Evolutionary conservation across 2,797 vertebrate genomes (phyloP), one percentile per base, ranked within the genome.

Genomic region (Falco peregrinus): DNA sequence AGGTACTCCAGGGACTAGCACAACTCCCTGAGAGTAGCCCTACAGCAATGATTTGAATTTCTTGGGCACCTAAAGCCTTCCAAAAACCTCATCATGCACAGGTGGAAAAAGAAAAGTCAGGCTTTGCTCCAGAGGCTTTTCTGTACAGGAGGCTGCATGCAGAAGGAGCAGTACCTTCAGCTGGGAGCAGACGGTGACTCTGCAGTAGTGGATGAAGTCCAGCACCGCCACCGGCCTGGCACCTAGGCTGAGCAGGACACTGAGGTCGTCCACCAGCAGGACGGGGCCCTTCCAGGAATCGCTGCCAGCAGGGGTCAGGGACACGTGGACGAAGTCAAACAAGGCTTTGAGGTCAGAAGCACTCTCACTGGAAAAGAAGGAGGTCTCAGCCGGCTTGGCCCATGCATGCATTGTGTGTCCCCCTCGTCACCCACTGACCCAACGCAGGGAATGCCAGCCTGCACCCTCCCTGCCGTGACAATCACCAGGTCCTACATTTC

Each of bases 171-270:
- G 54, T 96, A 98, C 99, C 99, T 99, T 97, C 16, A 98, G 93
- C 95, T 98, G 97, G 24, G 95, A 97, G 98, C 99, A 99, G 93
- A 99, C 95, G 0, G 82, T 37, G 11, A 97, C 98, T 39, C 98
- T 96, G 98, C 99, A 99, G 97, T 99, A 99, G 93, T 99, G 99
- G 84, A 99, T 96, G 95, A 99, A 99, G 97, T 99, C 99, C 96
- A 99, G 94, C 91, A 98, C 95, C 0, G 98, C 98, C 56, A 97
- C 97, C 0, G 97, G 96, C 0, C 96, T 77, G 56, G 98, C 85
- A 0, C 99, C 99, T 88, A 99, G 98, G 97, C 99, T 99, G 87
- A 99, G 97, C 90, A 99, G 97, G 56, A 99, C 97, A 1, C 99
- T 98, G 47, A 99, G 94, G 95, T 99, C 98, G 0, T 99, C 99